Evolutionary conservation across 2,113 vertebrate species (phyloP).

Genomic region (Dromiciops gliroides): DNA sequence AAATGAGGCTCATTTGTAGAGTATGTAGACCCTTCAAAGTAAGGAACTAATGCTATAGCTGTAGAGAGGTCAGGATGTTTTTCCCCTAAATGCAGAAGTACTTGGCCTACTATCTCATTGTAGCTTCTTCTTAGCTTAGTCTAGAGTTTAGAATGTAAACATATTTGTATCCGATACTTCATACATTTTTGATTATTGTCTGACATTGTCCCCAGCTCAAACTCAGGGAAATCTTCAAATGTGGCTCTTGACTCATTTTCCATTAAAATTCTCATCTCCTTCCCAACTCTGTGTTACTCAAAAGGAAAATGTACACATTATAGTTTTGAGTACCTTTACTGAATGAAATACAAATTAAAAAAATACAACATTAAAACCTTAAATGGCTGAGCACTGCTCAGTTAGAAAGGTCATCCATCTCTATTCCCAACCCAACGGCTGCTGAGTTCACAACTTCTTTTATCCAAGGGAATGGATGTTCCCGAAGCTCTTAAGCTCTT

Average conservation of each 20-base stretch:
- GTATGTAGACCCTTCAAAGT: neutral
- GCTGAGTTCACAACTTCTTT: neutral
- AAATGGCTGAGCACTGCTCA: neutral
- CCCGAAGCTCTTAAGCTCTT: neutral
- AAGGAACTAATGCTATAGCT: neutral
- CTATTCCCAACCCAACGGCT: neutral
- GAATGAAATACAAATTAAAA: neutral
- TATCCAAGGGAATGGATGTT: neutral
- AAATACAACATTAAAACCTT: neutral
- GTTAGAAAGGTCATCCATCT: neutral
- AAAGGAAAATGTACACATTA: neutral
- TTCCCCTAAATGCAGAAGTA: neutral
- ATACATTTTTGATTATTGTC: neutral
- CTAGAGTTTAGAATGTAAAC: neutral
- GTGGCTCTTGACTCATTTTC: neutral
- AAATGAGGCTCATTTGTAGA: neutral
- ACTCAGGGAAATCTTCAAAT: neutral
- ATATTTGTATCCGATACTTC: neutral
- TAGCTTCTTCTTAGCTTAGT: neutral
- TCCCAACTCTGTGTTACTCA: neutral
- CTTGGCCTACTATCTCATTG: neutral
- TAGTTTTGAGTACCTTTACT: neutral
- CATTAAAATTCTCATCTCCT: neutral
- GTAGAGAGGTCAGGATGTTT: neutral
- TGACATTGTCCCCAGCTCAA: neutral